Base-by-base conservation (phyloP, 2,113 vertebrate species). In the Elephas maximus region DNA sequence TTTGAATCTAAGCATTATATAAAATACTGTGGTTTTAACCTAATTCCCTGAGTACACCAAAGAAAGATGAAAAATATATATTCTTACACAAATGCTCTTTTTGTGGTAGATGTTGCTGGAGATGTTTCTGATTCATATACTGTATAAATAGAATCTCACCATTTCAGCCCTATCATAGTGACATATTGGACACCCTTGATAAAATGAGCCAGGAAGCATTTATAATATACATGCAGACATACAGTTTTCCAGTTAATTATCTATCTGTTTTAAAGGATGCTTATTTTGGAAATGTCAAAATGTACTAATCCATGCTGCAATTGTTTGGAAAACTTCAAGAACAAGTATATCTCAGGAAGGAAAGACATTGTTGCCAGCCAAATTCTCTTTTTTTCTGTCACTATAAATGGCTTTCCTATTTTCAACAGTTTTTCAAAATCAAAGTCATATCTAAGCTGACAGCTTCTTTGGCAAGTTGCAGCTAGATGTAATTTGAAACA, bases 401-500 rank as follows among this genome's bases (percentile, higher is more conserved):
- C 92, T 97, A 94, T 96, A 97, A 97, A 98, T 95, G 90, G 83
- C 44, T 97, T 96, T 95, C 88, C 88, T 95, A 97, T 97, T 97
- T 97, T 97, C 93, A 93, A 95, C 96, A 93, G 93, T 97, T 97
- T 96, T 95, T 96, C 94, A 95, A 96, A 97, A 96, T 95, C 86
- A 96, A 97, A 98, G 96, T 97, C 92, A 84, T 96, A 94, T 90
- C 97, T 96, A 87, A 95, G 51, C 96, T 97, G 96, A 97, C 97
- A 97, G 95, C 78, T 98, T 97, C 90, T 96, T 94, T 97, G 96
- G 95, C 96, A 98, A 97, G 94, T 97, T 97, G 95, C 95, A 97
- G 71, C 92, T 95, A 89, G 88, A 94, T 96, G 80, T 93, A 97
- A 98, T 96, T 96, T 97, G 85, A 98, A 94, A 96, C 88, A 96